Percentiles rank a stretch among this genome's conserved stretches.
phyloP scores from a whole-genome alignment of 2,797 vertebrate genomes.

The Sciurus carolinensis region DNA sequence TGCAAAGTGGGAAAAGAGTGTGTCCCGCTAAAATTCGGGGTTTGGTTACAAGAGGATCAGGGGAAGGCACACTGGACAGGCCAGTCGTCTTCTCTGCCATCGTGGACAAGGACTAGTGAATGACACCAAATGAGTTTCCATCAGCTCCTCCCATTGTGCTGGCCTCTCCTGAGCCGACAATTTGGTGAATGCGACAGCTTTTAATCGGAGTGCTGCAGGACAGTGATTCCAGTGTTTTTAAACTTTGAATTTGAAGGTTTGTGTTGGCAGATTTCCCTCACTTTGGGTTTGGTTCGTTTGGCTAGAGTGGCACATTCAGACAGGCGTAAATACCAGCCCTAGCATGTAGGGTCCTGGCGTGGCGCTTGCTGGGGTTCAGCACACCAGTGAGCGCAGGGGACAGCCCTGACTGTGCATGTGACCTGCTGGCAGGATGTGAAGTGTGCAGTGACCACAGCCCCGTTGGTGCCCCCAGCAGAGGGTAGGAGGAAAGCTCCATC shows the following conservation, averaged over 20 bases:
- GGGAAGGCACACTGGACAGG: background rate
- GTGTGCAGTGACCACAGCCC: background rate
- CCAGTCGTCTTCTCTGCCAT: background rate
- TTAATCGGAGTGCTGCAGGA: constrained; percentile 71
- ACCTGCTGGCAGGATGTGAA: background rate
- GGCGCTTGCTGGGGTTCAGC: constrained; percentile 59
- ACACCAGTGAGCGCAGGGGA: constrained; percentile 57
- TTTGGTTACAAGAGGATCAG: background rate
- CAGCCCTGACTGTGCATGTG: constrained; percentile 61
- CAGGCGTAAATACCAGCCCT: constrained; percentile 78
- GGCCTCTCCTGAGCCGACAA: constrained; percentile 49
- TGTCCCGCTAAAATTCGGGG: background rate
- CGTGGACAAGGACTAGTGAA: constrained; percentile 11
- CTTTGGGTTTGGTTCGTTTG: constrained; percentile 79
- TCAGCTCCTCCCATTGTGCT: background rate
- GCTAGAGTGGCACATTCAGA: constrained; percentile 79
- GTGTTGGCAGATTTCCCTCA: constrained; percentile 79
- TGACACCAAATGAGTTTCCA: constrained; percentile 10
- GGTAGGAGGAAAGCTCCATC: background rate
- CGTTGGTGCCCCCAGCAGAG: background rate
- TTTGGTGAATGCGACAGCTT: constrained; percentile 73
- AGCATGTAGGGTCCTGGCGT: constrained; percentile 74
- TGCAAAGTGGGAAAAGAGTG: background rate
- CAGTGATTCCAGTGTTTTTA: constrained; percentile 81
- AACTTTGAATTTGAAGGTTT: constrained; percentile 82